phyloP scores from a whole-genome alignment of 2,888 invertebrate species.

The Limnephilus marmoratus region DNA sequence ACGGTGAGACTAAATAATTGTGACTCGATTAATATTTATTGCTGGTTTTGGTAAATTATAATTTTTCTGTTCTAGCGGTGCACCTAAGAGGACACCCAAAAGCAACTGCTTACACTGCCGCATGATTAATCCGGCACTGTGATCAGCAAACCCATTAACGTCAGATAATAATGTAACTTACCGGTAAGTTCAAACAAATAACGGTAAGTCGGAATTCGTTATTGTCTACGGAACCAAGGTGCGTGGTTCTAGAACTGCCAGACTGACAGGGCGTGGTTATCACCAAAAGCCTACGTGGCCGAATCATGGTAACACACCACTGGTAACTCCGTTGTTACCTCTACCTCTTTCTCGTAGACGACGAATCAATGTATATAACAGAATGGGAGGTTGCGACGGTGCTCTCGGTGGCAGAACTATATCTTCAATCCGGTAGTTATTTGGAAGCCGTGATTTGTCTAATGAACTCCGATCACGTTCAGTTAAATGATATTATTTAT shows the following conservation, averaged over 20 bases:
- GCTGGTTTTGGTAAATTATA: too few species aligned
- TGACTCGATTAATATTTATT: too few species aligned
- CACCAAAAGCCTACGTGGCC: neutral
- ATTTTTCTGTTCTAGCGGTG: too few species aligned
- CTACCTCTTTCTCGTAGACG: neutral
- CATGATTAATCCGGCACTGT: neutral
- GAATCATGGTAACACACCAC: neutral
- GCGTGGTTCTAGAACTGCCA: neutral
- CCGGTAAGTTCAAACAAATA: constrained; percentile 16
- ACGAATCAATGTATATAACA: neutral
- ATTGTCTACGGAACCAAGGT: neutral
- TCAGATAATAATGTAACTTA: neutral
- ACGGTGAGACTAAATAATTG: too few species aligned
- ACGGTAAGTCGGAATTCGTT: neutral
- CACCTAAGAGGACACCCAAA: too few species aligned
- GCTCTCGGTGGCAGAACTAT: neutral
- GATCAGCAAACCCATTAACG: neutral
- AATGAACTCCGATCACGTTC: neutral
- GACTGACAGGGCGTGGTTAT: neutral
- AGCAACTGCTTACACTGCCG: too few species aligned
- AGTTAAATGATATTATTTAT: neutral
- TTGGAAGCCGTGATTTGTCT: neutral
- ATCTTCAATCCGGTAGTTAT: neutral
- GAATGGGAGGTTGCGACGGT: neutral
- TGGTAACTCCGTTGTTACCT: neutral